A percentile compares a stretch with the other conserved stretches of the same genome.
These are phyloP conservation scores for Plusia festucae DNA, from an alignment of 2,888 invertebrate genomes.

Conservation along the genomic window DNA sequence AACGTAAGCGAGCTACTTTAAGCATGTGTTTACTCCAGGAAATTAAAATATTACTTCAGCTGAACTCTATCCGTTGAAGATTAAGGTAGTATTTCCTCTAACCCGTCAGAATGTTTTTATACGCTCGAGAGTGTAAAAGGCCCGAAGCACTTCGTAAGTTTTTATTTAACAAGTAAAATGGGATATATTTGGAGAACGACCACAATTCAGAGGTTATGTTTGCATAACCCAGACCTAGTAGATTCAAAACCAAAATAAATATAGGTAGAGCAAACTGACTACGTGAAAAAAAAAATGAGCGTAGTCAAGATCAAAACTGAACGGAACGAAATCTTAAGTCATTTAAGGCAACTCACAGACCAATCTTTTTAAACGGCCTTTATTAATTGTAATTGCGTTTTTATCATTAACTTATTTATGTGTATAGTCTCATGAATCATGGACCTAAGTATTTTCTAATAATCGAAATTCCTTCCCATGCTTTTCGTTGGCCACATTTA, in stretches of 20 bases:
- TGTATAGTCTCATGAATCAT: no score
- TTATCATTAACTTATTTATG: no score
- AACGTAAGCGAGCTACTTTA: neutral
- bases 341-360: no score
- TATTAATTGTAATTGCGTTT: no score
- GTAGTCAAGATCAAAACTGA: no score
- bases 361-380: no score
- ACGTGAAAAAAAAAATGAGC: no score
- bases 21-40: neutral
- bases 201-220: neutral
- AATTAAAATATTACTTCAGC: neutral
- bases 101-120: neutral
- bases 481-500: no score
- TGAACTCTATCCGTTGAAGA: neutral
- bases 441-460: no score
- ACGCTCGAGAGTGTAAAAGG: neutral
- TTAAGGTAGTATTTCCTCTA: neutral
- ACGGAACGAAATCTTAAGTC: no score
- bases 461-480: no score
- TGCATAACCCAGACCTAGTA: neutral
- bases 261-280: neutral
- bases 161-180: slow-evolving; percentile 6
- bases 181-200: neutral
- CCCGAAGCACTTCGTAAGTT: neutral
- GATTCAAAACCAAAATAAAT: neutral